Conservation (phyloP, 2,797 vertebrate species). For the Peromyscus nudipes region DNA sequence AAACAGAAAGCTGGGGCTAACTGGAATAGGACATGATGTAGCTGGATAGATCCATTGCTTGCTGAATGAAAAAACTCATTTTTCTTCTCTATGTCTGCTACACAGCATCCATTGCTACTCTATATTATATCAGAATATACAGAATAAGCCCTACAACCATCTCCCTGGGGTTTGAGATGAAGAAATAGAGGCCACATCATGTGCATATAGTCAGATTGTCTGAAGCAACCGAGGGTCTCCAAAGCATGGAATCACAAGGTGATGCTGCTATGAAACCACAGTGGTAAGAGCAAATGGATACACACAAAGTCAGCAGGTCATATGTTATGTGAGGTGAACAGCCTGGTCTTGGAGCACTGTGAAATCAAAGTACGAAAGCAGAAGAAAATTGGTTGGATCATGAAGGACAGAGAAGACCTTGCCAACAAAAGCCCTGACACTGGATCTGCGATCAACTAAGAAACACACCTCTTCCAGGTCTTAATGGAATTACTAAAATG, state of each 20-base stretch:
- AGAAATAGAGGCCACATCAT: neutral
- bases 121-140: neutral
- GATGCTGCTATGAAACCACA: neutral
- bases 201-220: neutral
- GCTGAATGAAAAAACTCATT: neutral
- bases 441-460: neutral
- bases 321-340: fast-evolving
- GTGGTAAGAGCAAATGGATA: neutral
- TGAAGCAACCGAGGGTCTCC: neutral
- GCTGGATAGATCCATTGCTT: neutral
- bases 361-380: neutral
- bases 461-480: neutral
- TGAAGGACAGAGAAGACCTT: neutral
- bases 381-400: neutral
- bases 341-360: neutral
- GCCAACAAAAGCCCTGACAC: neutral
- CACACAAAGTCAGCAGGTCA: neutral
- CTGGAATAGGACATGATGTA: neutral
- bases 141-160: neutral
- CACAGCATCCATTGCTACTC: neutral
- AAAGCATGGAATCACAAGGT: neutral
- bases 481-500: neutral
- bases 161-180: neutral
- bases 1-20: neutral
- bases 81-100: neutral